Base-by-base conservation (phyloP, 2,888 invertebrate species). In the Gryllus longicercus region DNA sequence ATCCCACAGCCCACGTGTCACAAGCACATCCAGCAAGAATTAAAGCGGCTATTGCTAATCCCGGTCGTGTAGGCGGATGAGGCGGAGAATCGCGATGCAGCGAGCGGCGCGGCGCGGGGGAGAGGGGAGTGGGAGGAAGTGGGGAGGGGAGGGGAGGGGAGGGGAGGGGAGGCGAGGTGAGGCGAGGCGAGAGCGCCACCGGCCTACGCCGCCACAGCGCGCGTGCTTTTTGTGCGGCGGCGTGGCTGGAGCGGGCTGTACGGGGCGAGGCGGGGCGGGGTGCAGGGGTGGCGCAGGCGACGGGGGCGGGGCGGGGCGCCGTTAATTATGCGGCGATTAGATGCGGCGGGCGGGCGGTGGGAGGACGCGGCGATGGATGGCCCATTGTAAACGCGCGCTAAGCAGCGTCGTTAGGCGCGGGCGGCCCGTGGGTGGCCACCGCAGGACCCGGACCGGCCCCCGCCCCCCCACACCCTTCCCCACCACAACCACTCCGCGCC, bases 241-340 rank as follows among this genome's bases (percentile, higher is more conserved):
- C n/a, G 11, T 63, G 16, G 2, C 63, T 14, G 63, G 2, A 8
- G 8, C 63, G 4, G 14, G n/a, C 63, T 8, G 16, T 8, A 2
- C 14, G 51, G 18, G 3, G 12, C 12, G 51, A 3, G 18, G 14
- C 14, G 4, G 51, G 51, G 14, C 16, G 14, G 63, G 0, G 38
- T 8, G 0, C 5, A 38, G 38, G n/a, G 38, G 5, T 38, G 38
- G 5, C 38, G 38, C 5, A 14, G 63, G 4, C 63, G 63, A 8
- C 16, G 14, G 63, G 63, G 4, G n/a, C n/a, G n/a, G 12, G 63
- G n/a, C 63, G 12, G 63, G 63, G 63, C 63, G 63, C 63, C 63
- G 63, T 63, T 63, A 63, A 63, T 63, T 63, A 63, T 63, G 63
- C 63, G n/a, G 63, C 63, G 63, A 63, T 63, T 63, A 63, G 63